These are phyloP conservation scores for Psilopsiagon aurifrons DNA, from an alignment of 2,113 vertebrate species.

Conservation along the genomic window DNA sequence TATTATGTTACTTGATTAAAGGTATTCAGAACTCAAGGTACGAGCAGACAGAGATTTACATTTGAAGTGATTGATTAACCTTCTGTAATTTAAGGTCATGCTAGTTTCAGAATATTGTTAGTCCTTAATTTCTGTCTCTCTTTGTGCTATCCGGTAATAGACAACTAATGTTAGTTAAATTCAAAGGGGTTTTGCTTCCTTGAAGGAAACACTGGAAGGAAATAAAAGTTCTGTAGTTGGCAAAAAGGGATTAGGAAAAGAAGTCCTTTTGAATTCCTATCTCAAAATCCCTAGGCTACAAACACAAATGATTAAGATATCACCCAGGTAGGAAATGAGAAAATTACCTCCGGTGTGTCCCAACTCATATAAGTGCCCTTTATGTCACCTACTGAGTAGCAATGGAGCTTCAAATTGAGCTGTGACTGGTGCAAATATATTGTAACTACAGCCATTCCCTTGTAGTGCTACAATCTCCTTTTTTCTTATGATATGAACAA, in stretches of 20 bases:
- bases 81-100: constrained; percentile 38
- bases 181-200: constrained; percentile 26
- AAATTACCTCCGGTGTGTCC: background rate
- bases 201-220: background rate
- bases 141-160: background rate
- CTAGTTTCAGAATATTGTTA: constrained; percentile 23
- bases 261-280: background rate
- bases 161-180: background rate
- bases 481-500: background rate
- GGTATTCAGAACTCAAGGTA: constrained; percentile 39
- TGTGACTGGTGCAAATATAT: background rate
- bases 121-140: constrained; percentile 4
- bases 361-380: background rate
- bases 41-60: constrained; percentile 44
- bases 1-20: constrained; percentile 54
- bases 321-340: background rate
- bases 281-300: background rate
- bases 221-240: background rate
- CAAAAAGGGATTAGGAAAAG: background rate
- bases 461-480: background rate
- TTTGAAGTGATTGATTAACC: constrained; percentile 65
- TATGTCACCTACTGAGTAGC: background rate
- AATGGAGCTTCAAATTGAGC: background rate
- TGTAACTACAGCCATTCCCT: background rate
- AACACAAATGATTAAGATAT: background rate